Evolutionary conservation across 2,888 invertebrate species (phyloP).

Genomic region (Aphodius sticticus): DNA sequence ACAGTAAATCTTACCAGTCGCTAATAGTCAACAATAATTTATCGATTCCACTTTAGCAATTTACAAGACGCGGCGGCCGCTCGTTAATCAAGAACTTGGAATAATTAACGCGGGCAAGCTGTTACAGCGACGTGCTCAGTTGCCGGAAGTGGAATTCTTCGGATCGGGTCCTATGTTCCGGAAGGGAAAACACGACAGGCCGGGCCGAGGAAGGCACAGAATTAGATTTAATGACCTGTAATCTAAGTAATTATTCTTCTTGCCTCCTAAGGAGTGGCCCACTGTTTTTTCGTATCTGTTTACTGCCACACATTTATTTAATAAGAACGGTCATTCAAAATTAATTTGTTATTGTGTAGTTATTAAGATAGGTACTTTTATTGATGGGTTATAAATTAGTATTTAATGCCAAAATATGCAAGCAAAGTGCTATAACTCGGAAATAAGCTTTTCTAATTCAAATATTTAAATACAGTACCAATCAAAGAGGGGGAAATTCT

Average conservation of each 20-base stretch:
- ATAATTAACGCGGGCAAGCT: conserved; percentile 41
- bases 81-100: conserved; percentile 39
- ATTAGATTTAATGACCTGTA: conserved; percentile 4
- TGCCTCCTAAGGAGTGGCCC: background rate
- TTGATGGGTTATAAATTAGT: too few relatives aligned
- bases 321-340: background rate
- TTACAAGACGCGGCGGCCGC: conserved; percentile 37
- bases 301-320: background rate
- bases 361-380: too few relatives aligned
- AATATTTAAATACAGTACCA: too few relatives aligned
- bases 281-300: background rate
- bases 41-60: conserved; percentile 40
- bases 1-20: conserved; percentile 23
- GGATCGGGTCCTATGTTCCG: background rate
- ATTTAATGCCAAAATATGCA: too few relatives aligned
- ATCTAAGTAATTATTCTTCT: background rate
- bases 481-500: too few relatives aligned
- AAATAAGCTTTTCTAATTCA: too few relatives aligned
- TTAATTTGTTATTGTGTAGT: background rate
- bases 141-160: conserved; percentile 8
- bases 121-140: conserved; percentile 34
- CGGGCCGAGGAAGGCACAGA: background rate
- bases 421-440: too few relatives aligned
- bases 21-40: conserved; percentile 35
- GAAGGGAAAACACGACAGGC: background rate